Percentiles rank a stretch among this genome's conserved stretches.
Conservation (phyloP, 2,888 invertebrate species). For the Coelinius sp. region DNA sequence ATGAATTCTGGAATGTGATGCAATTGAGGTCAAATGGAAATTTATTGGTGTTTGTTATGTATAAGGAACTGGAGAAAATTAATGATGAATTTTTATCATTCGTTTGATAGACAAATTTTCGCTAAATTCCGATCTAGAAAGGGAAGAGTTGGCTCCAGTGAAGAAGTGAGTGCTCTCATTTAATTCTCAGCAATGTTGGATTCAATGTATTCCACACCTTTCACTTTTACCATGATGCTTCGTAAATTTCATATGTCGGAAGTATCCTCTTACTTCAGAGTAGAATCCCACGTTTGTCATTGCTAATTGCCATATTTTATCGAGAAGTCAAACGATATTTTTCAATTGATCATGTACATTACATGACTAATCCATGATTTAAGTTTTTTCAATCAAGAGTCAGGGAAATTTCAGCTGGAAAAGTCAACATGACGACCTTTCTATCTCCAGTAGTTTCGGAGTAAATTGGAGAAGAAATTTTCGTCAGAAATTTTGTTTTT, state of each 20-base stretch:
- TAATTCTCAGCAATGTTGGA: background rate
- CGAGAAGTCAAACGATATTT: background rate
- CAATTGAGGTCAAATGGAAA: background rate
- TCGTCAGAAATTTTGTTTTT: too few species aligned
- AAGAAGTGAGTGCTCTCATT: background rate
- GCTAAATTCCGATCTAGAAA: background rate
- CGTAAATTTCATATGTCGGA: slow-evolving; percentile 28
- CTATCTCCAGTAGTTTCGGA: too few species aligned
- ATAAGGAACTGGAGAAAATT: background rate
- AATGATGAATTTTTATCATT: background rate
- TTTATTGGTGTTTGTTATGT: too few species aligned
- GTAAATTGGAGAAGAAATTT: too few species aligned
- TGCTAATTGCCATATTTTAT: background rate
- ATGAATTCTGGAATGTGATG: background rate
- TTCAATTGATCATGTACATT: too few species aligned
- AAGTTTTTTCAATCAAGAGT: too few species aligned
- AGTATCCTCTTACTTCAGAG: slow-evolving; percentile 26
- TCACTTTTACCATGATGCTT: slow-evolving; percentile 19
- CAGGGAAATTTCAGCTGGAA: too few species aligned
- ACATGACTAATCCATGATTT: too few species aligned
- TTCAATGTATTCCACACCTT: slow-evolving; percentile 22
- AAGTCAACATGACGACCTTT: too few species aligned
- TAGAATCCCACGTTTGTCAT: slow-evolving; percentile 21
- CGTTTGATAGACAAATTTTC: background rate
- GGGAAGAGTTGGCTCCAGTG: background rate